Base-by-base conservation (phyloP, 2,797 vertebrate genomes). In the Clarias laeviceps region DNA sequence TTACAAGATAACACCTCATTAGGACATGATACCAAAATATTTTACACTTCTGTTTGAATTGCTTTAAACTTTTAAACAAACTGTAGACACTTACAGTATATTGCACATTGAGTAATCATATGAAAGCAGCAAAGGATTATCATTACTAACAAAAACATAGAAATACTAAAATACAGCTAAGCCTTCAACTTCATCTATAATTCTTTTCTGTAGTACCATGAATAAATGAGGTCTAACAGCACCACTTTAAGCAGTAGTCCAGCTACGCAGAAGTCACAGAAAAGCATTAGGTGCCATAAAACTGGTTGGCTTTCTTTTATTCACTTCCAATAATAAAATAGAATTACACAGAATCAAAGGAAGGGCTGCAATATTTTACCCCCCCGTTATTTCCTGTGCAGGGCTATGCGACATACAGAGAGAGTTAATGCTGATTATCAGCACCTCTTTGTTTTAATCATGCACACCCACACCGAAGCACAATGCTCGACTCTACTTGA, bases 351-450 rank as follows among this genome's bases (percentile, higher is more conserved):
- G 62, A 66, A 34, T 62, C 72, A 85, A 82, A 24, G 70, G 62
- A 64, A 65, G 64, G 45, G 80, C n/a, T 69, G 22, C 2, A 5
- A 32, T 40, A 61, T 65, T 82, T 90, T 69, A 59, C 62, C 65
- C 61, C 56, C 90, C 66, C 29, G 82, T 87, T 88, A 69, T 85
- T 93, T 91, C 83, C 50, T 84, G 57, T 76, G 81, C 62, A 72
- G 83, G 84, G 88, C 87, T 54, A 80, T 88, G 88, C 87, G 84
- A 91, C 66, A 64, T 45, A 54, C 50, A 68, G 50, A 56, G 45
- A 65, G 45, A 77, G 20, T 65, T 84, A 65, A 66, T 5, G 24
- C 24, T 69, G 64, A 34, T 29, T 62, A 34, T 74, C 59, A 85
- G 24, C 15, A 72, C 66, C 37, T 80, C 66, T 82, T 56, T 77